Percentiles rank a stretch among this genome's conserved stretches.
These are phyloP conservation scores for Volucella inanis DNA, from an alignment of 2,888 invertebrate genomes.

Conservation along the genomic window DNA sequence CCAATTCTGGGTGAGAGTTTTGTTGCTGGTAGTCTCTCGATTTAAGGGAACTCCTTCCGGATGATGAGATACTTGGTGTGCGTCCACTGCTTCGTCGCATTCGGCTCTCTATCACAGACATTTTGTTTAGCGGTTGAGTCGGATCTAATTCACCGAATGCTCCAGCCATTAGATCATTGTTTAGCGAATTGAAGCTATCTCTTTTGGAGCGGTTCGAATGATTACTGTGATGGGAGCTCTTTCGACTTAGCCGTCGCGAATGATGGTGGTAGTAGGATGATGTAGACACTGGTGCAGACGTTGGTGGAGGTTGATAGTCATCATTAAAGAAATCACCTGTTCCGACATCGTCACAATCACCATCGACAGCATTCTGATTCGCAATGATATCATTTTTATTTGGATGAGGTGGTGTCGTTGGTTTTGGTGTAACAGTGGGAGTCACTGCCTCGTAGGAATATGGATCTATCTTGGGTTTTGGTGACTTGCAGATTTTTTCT, in stretches of 20 bases:
- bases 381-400: slow-evolving; percentile 21
- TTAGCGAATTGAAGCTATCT: slow-evolving; percentile 81
- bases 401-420: slow-evolving; percentile 37
- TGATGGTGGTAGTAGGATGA: slow-evolving; percentile 81
- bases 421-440: background rate
- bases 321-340: slow-evolving; percentile 71
- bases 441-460: slow-evolving; percentile 77
- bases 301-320: slow-evolving; percentile 48
- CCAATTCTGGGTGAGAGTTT: slow-evolving; percentile 81
- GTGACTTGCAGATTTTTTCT: slow-evolving; percentile 81
- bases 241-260: slow-evolving; percentile 80
- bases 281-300: slow-evolving; percentile 71
- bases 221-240: slow-evolving; percentile 78
- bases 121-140: slow-evolving; percentile 81
- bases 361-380: slow-evolving; percentile 22
- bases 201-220: slow-evolving; percentile 77
- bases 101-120: slow-evolving; percentile 82
- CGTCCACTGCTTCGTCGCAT: slow-evolving; percentile 80
- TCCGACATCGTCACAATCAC: slow-evolving; percentile 32
- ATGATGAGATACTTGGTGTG: slow-evolving; percentile 80
- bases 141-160: slow-evolving; percentile 82
- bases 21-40: slow-evolving; percentile 81
- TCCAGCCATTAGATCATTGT: slow-evolving; percentile 81
- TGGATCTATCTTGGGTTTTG: slow-evolving; percentile 79
- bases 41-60: slow-evolving; percentile 82